These are phyloP conservation scores for Chaenodraco wilsoni DNA, from an alignment of 2,797 vertebrate species.

Conservation along the genomic window DNA sequence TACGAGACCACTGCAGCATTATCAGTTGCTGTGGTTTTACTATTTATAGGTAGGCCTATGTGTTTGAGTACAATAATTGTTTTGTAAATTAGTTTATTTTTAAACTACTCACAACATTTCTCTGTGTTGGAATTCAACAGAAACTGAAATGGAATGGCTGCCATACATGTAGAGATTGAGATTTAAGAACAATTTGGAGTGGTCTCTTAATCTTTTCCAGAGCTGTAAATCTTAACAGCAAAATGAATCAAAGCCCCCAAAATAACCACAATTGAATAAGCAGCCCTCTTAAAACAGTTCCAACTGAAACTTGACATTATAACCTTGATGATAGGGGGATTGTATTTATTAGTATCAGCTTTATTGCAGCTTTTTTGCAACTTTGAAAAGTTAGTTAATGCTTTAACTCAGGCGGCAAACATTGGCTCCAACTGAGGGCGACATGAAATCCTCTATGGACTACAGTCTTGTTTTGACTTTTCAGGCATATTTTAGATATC, in stretches of 20 bases:
- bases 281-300: neutral
- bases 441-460: neutral
- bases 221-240: neutral
- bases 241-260: conserved; percentile 1
- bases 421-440: conserved; percentile 10
- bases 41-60: too few relatives aligned
- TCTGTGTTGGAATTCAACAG: too few relatives aligned
- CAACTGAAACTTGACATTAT: neutral
- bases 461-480: conserved; percentile 2
- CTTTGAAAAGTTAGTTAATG: neutral
- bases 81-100: too few relatives aligned
- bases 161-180: too few relatives aligned
- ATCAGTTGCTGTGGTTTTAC: too few relatives aligned
- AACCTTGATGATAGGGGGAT: neutral
- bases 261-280: neutral
- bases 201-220: too few relatives aligned
- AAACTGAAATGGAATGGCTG: too few relatives aligned
- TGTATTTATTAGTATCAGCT: too few relatives aligned
- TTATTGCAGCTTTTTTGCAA: neutral
- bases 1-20: too few relatives aligned
- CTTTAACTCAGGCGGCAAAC: conserved; percentile 2
- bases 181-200: too few relatives aligned
- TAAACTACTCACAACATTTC: too few relatives aligned
- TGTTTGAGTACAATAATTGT: too few relatives aligned
- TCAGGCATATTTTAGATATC: neutral